Evolutionary conservation across 2,888 invertebrate genomes (phyloP), one percentile per base, ranked within the genome.

Genomic region (Therioaphis trifolii): DNA sequence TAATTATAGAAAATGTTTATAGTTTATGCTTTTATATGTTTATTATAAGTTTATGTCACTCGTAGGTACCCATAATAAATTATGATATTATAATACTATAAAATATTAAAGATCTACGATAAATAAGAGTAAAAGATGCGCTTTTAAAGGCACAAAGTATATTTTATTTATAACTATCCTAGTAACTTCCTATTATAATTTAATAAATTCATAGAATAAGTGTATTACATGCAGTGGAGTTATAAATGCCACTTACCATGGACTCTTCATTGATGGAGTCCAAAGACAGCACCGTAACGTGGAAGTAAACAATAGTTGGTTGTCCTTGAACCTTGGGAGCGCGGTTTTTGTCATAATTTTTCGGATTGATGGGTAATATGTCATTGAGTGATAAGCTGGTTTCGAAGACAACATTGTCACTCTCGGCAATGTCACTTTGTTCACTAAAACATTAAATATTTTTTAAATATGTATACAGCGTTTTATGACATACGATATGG

Each of bases 191-290:
- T 7, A 35, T 35, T 35, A 35, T 35, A 5, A 35, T 35, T 35
- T 35, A 35, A 35, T 35, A 35, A 35, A 35, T 35, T n/a, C n/a
- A n/a, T n/a, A n/a, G n/a, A n/a, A n/a, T n/a, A n/a, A n/a, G n/a
- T n/a, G n/a, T 11, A 43, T 43, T 43, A 11, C 5, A 43, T 9
- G 11, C 43, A 43, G 55, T 55, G 5, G 11, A 21, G 63, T 43
- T 29, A 61, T 1, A 55, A 21, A 35, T 7, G 35, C 35, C 12
- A 18, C 12, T 55, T 89, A 94, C 95, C 97, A 97, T 97, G 66
- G 96, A 96, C 89, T 96, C 96, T 89, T 97, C 97, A 88, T 97
- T 96, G 86, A 97, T 96, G n/a, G 96, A 96, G 90, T 97, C 96
- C 86, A 97, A 90, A 72, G 96, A 96, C 85, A 96, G 90, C 1